phyloP scores from a whole-genome alignment of 1,140 invertebrate genomes.

The Nymphalis io region DNA sequence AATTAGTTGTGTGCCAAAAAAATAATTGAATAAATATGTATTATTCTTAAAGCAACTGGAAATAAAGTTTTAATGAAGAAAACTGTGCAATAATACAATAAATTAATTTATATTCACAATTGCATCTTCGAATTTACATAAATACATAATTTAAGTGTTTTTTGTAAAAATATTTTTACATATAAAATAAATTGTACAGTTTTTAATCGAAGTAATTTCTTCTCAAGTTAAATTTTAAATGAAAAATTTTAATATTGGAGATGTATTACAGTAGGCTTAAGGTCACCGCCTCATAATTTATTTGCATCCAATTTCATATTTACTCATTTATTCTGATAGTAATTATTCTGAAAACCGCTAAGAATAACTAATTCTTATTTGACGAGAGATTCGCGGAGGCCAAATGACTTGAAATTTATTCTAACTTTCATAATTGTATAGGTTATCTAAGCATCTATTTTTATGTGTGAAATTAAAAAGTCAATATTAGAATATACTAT shows the following conservation, averaged over 20 bases:
- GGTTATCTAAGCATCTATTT: too few species aligned
- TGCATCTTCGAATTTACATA: background rate
- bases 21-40: too few species aligned
- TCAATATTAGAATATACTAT: too few species aligned
- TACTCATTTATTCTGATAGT: background rate
- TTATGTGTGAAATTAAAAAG: too few species aligned
- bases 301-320: background rate
- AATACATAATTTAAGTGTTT: background rate
- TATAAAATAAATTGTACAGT: background rate
- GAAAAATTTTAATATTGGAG: constrained; percentile 2
- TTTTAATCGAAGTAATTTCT: background rate
- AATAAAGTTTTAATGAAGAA: too few species aligned
- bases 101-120: background rate
- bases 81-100: too few species aligned
- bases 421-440: too few species aligned
- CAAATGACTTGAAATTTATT: too few species aligned
- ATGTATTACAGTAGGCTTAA: background rate
- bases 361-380: background rate
- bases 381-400: too few species aligned
- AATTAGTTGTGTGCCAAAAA: too few species aligned
- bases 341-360: background rate
- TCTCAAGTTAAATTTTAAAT: background rate
- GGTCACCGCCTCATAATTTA: background rate
- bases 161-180: background rate
- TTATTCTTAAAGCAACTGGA: too few species aligned